A percentile compares a stretch with the other conserved stretches of the same genome.
phyloP scores from a whole-genome alignment of 2,797 vertebrate genomes.

The Scarus forsteni region DNA sequence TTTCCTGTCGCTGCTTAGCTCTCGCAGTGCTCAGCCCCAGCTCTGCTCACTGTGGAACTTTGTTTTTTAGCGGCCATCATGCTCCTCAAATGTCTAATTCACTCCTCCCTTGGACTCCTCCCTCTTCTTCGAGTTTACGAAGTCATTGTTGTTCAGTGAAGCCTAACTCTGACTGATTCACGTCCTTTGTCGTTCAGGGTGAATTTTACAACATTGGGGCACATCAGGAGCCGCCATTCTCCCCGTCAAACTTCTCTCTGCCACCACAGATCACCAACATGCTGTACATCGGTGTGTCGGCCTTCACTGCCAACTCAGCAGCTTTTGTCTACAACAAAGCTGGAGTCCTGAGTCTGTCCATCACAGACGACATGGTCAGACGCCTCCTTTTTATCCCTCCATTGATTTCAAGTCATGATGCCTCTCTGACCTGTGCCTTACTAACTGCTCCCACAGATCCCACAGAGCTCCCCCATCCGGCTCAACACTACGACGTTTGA shows the following conservation, averaged over 20 bases:
- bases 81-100: no score
- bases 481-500: conserved; percentile 83
- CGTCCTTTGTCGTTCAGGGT: conserved; percentile 65
- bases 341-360: conserved; percentile 79
- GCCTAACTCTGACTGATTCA: no score
- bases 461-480: conserved; percentile 73
- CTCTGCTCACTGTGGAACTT: no score
- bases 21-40: no score
- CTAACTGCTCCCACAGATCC: conserved; percentile 72
- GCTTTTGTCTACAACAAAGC: conserved; percentile 86
- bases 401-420: not conserved
- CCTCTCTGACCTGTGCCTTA: not conserved
- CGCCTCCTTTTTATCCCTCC: not conserved
- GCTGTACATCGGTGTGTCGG: conserved; percentile 86
- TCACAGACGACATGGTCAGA: conserved; percentile 87
- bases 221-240: conserved; percentile 85
- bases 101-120: no score
- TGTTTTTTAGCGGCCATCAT: no score
- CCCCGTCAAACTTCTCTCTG: conserved; percentile 77
- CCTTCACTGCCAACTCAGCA: conserved; percentile 86
- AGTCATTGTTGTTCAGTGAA: no score
- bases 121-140: no score
- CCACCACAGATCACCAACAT: conserved; percentile 79
- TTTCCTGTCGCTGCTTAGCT: no score
- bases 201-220: conserved; percentile 84